Evolutionary conservation across 2,113 vertebrate genomes (phyloP).

Genomic region (Bufo gargarizans): DNA sequence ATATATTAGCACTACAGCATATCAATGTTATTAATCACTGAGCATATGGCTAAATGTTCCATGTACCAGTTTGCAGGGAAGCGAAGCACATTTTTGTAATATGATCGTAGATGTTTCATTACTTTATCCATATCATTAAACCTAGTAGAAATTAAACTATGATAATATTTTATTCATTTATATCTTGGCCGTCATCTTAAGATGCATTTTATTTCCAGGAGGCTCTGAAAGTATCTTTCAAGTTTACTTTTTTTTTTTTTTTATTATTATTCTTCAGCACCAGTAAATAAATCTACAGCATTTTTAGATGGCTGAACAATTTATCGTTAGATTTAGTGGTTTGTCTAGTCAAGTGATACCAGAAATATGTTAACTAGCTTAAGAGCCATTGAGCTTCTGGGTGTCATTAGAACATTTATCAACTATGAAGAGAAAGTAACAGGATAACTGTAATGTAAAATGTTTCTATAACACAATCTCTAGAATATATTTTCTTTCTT

Average conservation of each 20-base stretch:
- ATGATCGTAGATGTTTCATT: constrained; percentile 12
- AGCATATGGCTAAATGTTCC: background rate
- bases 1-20: too few species aligned
- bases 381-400: background rate
- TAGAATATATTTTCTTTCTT: background rate
- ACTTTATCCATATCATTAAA: constrained; percentile 15
- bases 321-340: background rate
- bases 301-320: constrained; percentile 4
- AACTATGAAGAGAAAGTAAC: background rate
- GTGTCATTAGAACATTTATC: background rate
- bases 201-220: constrained; percentile 12
- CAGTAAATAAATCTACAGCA: constrained; percentile 7
- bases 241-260: background rate
- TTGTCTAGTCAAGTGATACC: background rate
- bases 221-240: background rate
- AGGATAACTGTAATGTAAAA: background rate
- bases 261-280: background rate
- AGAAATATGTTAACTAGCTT: background rate
- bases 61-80: background rate
- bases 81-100: background rate
- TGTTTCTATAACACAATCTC: background rate
- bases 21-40: too few species aligned
- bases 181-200: background rate
- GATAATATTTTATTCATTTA: background rate
- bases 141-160: background rate